Percentiles rank a stretch among this genome's conserved stretches.
Conservation (phyloP, 2,113 vertebrate genomes). For the Shinisaurus crocodilurus region DNA sequence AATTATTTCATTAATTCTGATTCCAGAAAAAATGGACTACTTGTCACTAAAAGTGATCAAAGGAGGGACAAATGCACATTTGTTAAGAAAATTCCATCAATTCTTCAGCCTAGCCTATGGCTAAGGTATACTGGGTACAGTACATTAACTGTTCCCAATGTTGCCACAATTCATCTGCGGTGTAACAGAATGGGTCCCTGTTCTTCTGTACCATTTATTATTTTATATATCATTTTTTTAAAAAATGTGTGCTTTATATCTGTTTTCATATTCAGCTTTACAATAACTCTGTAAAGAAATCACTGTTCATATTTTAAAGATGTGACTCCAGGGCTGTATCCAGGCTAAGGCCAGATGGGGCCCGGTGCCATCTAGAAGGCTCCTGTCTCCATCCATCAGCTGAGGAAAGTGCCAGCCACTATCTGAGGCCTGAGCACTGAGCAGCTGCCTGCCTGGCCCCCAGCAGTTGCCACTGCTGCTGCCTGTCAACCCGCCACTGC, state of each 20-base stretch:
- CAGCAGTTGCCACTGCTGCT: no score
- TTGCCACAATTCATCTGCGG: neutral
- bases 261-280: neutral
- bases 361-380: no score
- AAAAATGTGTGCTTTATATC: no score
- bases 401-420: no score
- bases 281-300: no score
- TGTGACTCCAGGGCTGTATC: no score
- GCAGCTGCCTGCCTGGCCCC: no score
- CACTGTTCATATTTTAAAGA: no score
- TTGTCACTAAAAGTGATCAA: neutral
- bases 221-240: neutral
- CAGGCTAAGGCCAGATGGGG: no score
- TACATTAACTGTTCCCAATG: neutral
- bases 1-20: slow-evolving; percentile 32
- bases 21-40: neutral
- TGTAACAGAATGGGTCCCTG: neutral
- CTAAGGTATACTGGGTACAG: neutral
- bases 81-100: neutral
- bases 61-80: neutral
- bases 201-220: neutral
- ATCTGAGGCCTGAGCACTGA: no score
- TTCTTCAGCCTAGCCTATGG: neutral
- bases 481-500: no score
- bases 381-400: no score